Evolutionary conservation across 2,888 invertebrate genomes (phyloP).

Genomic region (Augiades crinisus): DNA sequence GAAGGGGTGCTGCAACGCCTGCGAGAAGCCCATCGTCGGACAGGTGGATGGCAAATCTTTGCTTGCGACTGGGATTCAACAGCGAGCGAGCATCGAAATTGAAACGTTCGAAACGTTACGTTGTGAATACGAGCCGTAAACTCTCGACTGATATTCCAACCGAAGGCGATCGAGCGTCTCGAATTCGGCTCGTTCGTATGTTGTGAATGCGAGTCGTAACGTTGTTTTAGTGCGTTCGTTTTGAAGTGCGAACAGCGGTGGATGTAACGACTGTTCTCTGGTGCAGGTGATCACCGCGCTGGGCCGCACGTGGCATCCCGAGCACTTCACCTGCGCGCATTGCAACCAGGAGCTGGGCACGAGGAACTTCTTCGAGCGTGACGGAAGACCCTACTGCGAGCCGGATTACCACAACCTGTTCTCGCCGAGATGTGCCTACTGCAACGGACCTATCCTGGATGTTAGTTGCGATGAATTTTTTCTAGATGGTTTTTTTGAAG

Average conservation of each 20-base stretch:
- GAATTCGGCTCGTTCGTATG: neutral
- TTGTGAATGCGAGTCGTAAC: slow-evolving; percentile 12
- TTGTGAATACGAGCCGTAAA: slow-evolving; percentile 12
- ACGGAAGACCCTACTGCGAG: slow-evolving; percentile 98
- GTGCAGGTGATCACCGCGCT: slow-evolving; percentile 93
- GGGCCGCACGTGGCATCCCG: slow-evolving; percentile 99
- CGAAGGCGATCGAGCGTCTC: neutral
- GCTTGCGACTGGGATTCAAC: neutral
- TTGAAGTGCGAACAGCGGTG: neutral
- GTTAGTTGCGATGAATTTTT: slow-evolving; percentile 80
- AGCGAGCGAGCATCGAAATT: neutral
- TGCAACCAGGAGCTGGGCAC: slow-evolving; percentile 98
- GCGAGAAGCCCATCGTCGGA: slow-evolving; percentile 99
- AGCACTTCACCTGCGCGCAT: slow-evolving; percentile 98
- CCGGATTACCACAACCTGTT: slow-evolving; percentile 99
- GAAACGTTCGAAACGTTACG: neutral
- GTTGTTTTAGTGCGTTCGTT: neutral
- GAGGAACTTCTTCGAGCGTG: slow-evolving; percentile 98
- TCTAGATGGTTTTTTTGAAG: no score
- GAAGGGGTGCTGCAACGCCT: slow-evolving; percentile 99
- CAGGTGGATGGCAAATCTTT: slow-evolving; percentile 82
- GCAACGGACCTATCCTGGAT: slow-evolving; percentile 99
- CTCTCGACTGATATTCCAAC: no score
- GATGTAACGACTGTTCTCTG: slow-evolving; percentile 26
- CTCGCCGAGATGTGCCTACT: slow-evolving; percentile 99